These are phyloP conservation scores for Conops quadrifasciatus DNA, from an alignment of 2,888 invertebrate genomes.

Conservation along the genomic window DNA sequence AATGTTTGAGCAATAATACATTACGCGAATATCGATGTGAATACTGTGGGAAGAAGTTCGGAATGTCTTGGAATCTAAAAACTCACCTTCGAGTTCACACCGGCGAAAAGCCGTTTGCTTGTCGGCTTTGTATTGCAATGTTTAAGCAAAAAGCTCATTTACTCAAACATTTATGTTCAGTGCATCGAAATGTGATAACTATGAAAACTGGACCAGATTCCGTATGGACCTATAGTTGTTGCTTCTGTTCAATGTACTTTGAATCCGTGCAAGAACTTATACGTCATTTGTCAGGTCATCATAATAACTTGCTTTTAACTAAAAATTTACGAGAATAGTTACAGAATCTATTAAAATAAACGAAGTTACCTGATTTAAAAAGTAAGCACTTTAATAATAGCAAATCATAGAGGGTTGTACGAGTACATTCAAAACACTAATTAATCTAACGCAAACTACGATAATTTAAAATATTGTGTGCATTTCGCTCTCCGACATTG, in stretches of 20 bases:
- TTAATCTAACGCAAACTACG: too few species aligned
- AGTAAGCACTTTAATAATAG: background rate
- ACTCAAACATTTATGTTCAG: constrained; percentile 86
- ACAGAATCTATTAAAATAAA: constrained; percentile 24
- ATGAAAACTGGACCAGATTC: constrained; percentile 73
- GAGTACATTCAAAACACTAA: too few species aligned
- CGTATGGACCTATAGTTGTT: constrained; percentile 82
- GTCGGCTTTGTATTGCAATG: constrained; percentile 88
- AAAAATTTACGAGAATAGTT: constrained; percentile 82
- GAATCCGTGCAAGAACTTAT: constrained; percentile 87
- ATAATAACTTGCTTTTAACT: constrained; percentile 85
- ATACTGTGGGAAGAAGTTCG: constrained; percentile 90
- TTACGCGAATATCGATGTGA: constrained; percentile 88
- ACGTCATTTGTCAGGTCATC: constrained; percentile 86
- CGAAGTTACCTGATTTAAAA: constrained; percentile 31
- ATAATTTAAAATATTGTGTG: too few species aligned
- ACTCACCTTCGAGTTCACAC: constrained; percentile 88
- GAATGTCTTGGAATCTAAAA: constrained; percentile 92
- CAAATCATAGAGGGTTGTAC: background rate
- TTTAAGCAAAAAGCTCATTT: constrained; percentile 91
- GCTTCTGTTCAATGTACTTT: constrained; percentile 86
- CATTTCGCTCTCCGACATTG: too few species aligned
- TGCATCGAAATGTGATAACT: constrained; percentile 87
- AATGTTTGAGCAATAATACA: constrained; percentile 65
- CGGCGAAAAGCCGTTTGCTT: constrained; percentile 89